Evolutionary conservation across 2,888 invertebrate genomes (phyloP).

Genomic region (Bellardia bayeri): DNA sequence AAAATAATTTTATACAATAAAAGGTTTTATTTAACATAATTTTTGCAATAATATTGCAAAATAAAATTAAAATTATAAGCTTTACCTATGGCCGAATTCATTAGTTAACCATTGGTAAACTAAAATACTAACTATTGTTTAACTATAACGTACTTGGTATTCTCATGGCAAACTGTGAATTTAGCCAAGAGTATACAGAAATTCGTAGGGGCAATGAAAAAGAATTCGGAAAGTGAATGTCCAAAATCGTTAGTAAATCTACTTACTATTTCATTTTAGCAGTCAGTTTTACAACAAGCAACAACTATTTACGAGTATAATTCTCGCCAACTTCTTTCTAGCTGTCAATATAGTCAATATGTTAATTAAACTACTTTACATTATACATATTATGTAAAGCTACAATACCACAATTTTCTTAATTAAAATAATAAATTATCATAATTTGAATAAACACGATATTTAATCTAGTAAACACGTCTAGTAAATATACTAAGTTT

Average conservation of each 20-base stretch:
- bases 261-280: no score
- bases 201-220: no score
- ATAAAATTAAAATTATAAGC: neutral
- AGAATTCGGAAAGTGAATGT: no score
- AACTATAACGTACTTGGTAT: no score
- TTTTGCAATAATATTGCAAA: slow-evolving; percentile 15
- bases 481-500: neutral
- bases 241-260: no score
- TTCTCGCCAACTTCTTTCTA: neutral
- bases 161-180: no score
- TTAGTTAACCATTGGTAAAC: no score
- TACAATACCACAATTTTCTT: neutral
- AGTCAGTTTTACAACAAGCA: no score
- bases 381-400: slow-evolving; percentile 4
- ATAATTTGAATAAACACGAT: slow-evolving; percentile 31
- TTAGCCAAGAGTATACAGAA: no score
- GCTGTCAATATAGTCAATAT: neutral
- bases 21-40: slow-evolving; percentile 19
- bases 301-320: no score
- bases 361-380: neutral
- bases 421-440: slow-evolving; percentile 37
- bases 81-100: no score
- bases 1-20: slow-evolving; percentile 38
- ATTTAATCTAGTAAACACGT: slow-evolving; percentile 21
- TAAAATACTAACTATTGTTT: no score